Percentiles rank a stretch among this genome's conserved stretches.
Conservation (phyloP, 2,113 vertebrate species). For the Saguinus midas region DNA sequence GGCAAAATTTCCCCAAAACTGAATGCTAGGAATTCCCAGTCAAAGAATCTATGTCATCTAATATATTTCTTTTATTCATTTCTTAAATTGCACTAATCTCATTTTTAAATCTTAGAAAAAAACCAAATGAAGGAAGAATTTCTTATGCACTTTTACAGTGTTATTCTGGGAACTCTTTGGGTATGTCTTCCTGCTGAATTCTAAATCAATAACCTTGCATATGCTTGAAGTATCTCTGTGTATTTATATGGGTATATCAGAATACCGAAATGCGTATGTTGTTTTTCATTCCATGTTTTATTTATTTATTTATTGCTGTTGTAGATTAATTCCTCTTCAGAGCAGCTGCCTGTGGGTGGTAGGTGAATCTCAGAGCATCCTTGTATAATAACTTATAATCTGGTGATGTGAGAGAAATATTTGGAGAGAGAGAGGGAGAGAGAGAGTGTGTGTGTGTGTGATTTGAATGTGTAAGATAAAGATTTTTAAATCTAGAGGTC, state of each 20-base stretch:
- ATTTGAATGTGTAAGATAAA: background rate
- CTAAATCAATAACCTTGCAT: slow-evolving; percentile 53
- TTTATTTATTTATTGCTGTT: slow-evolving; percentile 50
- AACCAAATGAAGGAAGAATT: background rate
- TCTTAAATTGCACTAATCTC: background rate
- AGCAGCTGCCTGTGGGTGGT: slow-evolving; percentile 43
- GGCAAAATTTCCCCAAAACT: slow-evolving; percentile 6
- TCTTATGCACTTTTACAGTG: slow-evolving; percentile 26
- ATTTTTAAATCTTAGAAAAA: slow-evolving; percentile 48
- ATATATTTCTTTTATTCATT: slow-evolving; percentile 17
- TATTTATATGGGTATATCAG: slow-evolving; percentile 31
- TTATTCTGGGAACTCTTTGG: slow-evolving; percentile 41
- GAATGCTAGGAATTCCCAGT: background rate
- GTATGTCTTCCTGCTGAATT: slow-evolving; percentile 12
- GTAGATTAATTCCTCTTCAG: slow-evolving; percentile 33
- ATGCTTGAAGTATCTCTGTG: slow-evolving; percentile 21
- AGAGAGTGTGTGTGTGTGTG: background rate
- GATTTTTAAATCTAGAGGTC: background rate
- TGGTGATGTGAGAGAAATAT: background rate
- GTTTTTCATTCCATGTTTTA: slow-evolving; percentile 21
- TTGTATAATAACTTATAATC: background rate
- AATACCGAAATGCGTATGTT: slow-evolving; percentile 32
- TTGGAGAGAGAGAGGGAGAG: background rate
- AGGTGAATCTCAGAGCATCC: background rate
- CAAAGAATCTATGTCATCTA: background rate